These are phyloP conservation scores for Oostethus manadensis DNA, from an alignment of 2,113 vertebrate genomes.

Conservation along the genomic window DNA sequence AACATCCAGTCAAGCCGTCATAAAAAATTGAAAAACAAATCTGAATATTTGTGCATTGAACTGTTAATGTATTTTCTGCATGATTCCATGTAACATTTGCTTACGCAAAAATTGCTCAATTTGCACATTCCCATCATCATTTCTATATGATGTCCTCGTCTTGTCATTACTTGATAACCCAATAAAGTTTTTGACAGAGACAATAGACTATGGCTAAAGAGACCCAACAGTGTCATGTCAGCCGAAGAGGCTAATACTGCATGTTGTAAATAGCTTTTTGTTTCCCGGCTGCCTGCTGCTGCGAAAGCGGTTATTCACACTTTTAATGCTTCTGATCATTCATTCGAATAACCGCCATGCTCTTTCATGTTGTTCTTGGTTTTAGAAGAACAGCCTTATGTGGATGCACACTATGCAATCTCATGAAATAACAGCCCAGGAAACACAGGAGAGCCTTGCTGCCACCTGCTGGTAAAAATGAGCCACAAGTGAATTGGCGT, in stretches of 20 bases:
- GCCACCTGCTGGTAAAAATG: conserved; percentile 47
- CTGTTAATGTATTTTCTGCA: too few relatives aligned
- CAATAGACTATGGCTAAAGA: not conserved
- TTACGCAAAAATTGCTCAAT: too few relatives aligned
- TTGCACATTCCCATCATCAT: too few relatives aligned
- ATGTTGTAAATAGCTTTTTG: not conserved
- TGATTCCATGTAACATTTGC: too few relatives aligned
- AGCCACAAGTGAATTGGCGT: not conserved
- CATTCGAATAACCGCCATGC: not conserved
- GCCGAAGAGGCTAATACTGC: not conserved
- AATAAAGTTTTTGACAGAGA: not conserved
- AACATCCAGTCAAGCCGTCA: too few relatives aligned
- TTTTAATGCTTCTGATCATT: not conserved
- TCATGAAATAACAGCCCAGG: too few relatives aligned
- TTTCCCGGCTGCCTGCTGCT: not conserved
- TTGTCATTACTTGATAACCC: not conserved
- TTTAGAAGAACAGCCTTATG: not conserved
- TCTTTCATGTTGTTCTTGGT: not conserved
- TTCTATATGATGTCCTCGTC: not conserved
- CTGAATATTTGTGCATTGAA: too few relatives aligned
- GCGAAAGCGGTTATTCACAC: not conserved
- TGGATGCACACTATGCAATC: not conserved
- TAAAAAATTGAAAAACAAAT: too few relatives aligned
- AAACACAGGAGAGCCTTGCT: conserved; percentile 16
- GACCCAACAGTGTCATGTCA: not conserved